Conservation (phyloP, 2,113 vertebrate species). For the Leptobrachium leishanense region DNA sequence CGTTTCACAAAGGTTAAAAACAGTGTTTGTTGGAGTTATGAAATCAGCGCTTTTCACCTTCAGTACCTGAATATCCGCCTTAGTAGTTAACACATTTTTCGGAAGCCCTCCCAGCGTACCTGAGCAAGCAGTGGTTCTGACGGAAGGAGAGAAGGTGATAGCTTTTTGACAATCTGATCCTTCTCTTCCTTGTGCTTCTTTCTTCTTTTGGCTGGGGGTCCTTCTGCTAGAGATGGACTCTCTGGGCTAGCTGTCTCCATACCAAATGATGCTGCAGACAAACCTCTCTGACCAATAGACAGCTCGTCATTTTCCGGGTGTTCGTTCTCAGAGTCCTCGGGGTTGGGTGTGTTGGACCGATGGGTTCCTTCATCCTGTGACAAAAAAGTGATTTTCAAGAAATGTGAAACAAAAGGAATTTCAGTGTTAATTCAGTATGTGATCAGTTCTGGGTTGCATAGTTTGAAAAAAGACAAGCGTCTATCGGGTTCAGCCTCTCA, state of each 20-base stretch:
- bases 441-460: no score
- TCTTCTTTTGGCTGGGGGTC: constrained; percentile 56
- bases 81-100: no score
- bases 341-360: constrained; percentile 54
- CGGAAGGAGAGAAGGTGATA: constrained; percentile 39
- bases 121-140: constrained; percentile 54
- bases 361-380: constrained; percentile 62
- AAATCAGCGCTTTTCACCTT: no score
- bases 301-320: constrained; percentile 59
- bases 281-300: constrained; percentile 36
- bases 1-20: no score
- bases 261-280: neutral
- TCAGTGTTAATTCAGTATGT: no score
- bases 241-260: constrained; percentile 50
- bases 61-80: no score
- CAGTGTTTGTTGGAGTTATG: no score
- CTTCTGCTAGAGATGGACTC: constrained; percentile 52
- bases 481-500: no score
- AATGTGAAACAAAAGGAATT: neutral
- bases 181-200: constrained; percentile 57
- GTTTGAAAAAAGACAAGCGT: no score
- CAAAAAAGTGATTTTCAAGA: neutral
- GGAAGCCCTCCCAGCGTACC: constrained; percentile 23
- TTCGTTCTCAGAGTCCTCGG: constrained; percentile 57
- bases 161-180: constrained; percentile 43